These are phyloP conservation scores for Neelides sp. DNA, from an alignment of 1,140 invertebrate genomes.

Conservation along the genomic window DNA sequence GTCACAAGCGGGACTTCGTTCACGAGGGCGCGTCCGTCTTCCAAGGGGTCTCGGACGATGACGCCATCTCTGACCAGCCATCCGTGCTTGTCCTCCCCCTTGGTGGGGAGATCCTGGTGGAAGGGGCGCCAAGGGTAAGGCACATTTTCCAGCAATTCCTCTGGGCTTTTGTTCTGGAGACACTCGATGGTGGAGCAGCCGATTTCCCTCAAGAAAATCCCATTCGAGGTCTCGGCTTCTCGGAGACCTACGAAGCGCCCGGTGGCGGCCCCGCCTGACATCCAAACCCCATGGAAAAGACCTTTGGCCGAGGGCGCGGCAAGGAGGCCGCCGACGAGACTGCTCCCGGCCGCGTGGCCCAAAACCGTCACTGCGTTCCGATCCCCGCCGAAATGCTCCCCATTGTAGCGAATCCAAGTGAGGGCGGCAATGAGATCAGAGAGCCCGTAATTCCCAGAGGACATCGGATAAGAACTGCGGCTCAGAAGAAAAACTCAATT, in stretches of 20 bases:
- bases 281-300: slow-evolving; percentile 31
- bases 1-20: slow-evolving; percentile 13
- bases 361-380: slow-evolving; percentile 57
- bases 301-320: slow-evolving; percentile 39
- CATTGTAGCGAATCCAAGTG: slow-evolving; percentile 66
- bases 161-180: slow-evolving; percentile 36
- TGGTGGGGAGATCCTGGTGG: slow-evolving; percentile 45
- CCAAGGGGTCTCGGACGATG: slow-evolving; percentile 42
- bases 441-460: slow-evolving; percentile 74
- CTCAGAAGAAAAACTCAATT: too few species aligned
- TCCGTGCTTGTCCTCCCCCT: slow-evolving; percentile 47
- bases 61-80: slow-evolving; percentile 61
- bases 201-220: slow-evolving; percentile 44
- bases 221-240: slow-evolving; percentile 47
- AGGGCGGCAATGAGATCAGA: slow-evolving; percentile 64
- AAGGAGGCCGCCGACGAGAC: slow-evolving; percentile 55
- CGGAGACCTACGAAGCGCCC: slow-evolving; percentile 9
- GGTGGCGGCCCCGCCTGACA: slow-evolving; percentile 24
- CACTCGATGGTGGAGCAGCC: slow-evolving; percentile 35
- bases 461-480: slow-evolving; percentile 48
- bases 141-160: slow-evolving; percentile 50
- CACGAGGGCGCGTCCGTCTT: not conserved
- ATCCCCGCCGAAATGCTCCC: slow-evolving; percentile 69
- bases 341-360: slow-evolving; percentile 65
- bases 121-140: slow-evolving; percentile 53